Evolutionary conservation across 2,113 vertebrate genomes (phyloP).

Genomic region (Tachuris rubrigastra): DNA sequence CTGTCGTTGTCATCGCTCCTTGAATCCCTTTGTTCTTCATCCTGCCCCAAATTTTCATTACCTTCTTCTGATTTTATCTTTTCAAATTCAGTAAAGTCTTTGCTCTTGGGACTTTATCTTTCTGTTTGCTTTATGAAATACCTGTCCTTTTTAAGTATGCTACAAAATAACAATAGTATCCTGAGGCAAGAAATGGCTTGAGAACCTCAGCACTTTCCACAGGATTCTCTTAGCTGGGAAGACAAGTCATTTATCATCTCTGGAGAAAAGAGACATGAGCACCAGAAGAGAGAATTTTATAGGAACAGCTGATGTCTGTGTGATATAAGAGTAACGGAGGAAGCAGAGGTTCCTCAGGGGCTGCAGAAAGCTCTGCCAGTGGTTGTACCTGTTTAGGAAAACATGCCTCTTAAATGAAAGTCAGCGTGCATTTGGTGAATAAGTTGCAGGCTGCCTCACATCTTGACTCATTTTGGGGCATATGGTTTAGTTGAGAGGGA

Average conservation of each 20-base stretch:
- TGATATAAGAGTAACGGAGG: neutral
- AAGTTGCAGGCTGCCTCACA: neutral
- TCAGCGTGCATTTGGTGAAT: accelerated
- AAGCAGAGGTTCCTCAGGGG: neutral
- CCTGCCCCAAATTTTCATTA: neutral
- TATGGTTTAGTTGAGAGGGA: neutral
- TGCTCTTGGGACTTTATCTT: neutral
- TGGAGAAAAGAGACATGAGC: neutral
- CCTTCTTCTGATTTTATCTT: neutral
- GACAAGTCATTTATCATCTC: neutral
- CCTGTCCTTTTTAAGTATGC: neutral
- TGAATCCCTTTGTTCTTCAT: neutral
- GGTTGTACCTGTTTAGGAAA: neutral
- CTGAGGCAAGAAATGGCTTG: neutral
- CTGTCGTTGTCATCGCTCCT: accelerated
- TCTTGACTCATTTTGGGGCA: neutral
- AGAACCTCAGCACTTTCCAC: neutral
- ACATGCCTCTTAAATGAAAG: neutral
- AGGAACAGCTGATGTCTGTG: neutral
- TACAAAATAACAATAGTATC: neutral
- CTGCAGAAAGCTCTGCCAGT: neutral
- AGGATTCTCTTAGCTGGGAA: neutral
- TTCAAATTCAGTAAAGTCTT: neutral
- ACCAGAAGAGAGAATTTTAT: neutral
- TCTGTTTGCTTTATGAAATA: neutral